Evolutionary conservation across 1,140 invertebrate species (phyloP), one percentile per base, ranked within the genome.

Genomic region (Theocolax elegans): DNA sequence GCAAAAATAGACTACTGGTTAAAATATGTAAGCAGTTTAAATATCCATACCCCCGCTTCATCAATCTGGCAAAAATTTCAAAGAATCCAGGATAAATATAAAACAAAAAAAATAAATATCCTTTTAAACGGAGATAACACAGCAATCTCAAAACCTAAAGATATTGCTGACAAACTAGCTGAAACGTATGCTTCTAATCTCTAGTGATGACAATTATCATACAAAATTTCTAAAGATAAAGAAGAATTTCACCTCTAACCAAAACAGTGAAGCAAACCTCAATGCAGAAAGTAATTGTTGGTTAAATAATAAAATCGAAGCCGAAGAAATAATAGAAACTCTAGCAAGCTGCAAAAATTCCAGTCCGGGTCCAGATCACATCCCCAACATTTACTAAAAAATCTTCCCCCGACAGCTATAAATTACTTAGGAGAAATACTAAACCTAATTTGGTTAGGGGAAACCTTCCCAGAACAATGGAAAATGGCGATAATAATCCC

Each of bases 401-500:
- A 79, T 27, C 48, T 78, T 8, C 67, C 72, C n/a, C 13, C 21
- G 13, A 71, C 70, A 72, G 67, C 64, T 13, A 29, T 76, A 27
- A 48, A 73, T 2, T 60, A 72, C 21, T 21, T 79, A 2, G 44
- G 7, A 40, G 53, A 35, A 64, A 38, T 81, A 1, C 71, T 76
- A 42, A 81, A 81, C 63, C 35, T 62, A 12, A 72, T 76, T 10
- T 49, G 80, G 15, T 21, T 35, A 38, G 31, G 73, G 0, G 23
- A 60, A 15, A 27, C 71, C 44, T 80, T 80, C 54, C 77, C 79
- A 8, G 21, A 35, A 1, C n/a, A 13, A n/a, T 83, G 79, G 78
- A 82, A 82, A 73, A 54, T 74, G 10, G 79, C 79, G 1, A 78
- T 71, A 8, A 69, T 82, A 4, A 78, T 83, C 17, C 66, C 77